These are phyloP conservation scores for Pholis gunnellus DNA, from an alignment of 2,113 vertebrate genomes.

Conservation along the genomic window DNA sequence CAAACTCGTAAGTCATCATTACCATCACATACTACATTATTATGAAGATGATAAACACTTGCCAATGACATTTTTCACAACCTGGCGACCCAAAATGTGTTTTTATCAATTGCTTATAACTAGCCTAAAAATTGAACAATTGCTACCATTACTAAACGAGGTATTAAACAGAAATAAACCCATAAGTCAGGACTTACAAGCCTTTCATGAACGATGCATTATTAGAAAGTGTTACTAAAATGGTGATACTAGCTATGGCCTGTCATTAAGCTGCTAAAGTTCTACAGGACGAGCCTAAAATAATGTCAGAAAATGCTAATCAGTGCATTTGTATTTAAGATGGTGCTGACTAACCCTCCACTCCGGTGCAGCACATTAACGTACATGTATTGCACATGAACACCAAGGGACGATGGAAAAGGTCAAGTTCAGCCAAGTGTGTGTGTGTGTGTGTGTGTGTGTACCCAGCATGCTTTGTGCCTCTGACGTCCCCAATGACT, in stretches of 20 bases:
- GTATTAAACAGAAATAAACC: neutral
- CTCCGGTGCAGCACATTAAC: slow-evolving; percentile 16
- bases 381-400: slow-evolving; percentile 21
- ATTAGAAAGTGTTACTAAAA: too few relatives aligned
- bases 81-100: neutral
- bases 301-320: slow-evolving; percentile 17
- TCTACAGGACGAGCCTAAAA: neutral
- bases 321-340: slow-evolving; percentile 20
- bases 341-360: slow-evolving; percentile 23
- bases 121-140: too few relatives aligned
- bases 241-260: neutral
- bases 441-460: slow-evolving; percentile 10
- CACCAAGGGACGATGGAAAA: slow-evolving; percentile 43
- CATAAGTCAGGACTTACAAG: neutral
- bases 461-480: slow-evolving; percentile 64
- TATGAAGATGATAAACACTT: neutral
- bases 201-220: too few relatives aligned
- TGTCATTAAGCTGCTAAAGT: neutral
- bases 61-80: neutral
- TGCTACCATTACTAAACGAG: too few relatives aligned
- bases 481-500: slow-evolving; percentile 56
- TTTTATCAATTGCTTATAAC: too few relatives aligned
- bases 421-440: slow-evolving; percentile 57
- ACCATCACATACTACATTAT: neutral
- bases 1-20: neutral